Conservation (phyloP, 1,140 invertebrate species). For the Apis florea region DNA sequence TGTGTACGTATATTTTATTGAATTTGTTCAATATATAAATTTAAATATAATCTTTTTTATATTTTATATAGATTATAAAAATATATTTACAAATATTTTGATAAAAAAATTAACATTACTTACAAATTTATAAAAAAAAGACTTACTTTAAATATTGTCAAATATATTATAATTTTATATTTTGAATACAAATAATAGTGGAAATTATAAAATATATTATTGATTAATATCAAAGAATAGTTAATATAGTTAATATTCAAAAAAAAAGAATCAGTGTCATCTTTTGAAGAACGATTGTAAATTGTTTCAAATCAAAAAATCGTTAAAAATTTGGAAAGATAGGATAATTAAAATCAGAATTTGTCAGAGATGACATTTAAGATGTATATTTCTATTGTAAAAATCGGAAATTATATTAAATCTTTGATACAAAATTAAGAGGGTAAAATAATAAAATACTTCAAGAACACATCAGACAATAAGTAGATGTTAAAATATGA, state of each 20-base stretch:
- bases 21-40: background rate
- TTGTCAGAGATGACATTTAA: background rate
- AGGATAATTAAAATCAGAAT: background rate
- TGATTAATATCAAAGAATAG: background rate
- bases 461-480: constrained; percentile 10
- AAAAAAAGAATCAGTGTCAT: background rate
- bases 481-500: constrained; percentile 9
- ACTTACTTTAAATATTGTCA: background rate
- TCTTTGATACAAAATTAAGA: constrained; percentile 32
- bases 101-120: background rate
- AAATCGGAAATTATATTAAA: constrained; percentile 7
- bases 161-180: background rate
- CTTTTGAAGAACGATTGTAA: background rate
- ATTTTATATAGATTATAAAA: background rate
- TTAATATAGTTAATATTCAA: background rate
- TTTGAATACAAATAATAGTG: background rate
- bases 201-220: background rate
- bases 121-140: background rate
- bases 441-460: constrained; percentile 5
- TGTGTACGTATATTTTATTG: too few relatives aligned
- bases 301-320: background rate
- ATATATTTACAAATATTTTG: background rate
- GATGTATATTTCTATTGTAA: constrained; percentile 13
- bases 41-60: background rate
- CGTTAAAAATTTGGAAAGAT: background rate